phyloP scores from a whole-genome alignment of 1,140 invertebrate species.

The Diorhabda sublineata region DNA sequence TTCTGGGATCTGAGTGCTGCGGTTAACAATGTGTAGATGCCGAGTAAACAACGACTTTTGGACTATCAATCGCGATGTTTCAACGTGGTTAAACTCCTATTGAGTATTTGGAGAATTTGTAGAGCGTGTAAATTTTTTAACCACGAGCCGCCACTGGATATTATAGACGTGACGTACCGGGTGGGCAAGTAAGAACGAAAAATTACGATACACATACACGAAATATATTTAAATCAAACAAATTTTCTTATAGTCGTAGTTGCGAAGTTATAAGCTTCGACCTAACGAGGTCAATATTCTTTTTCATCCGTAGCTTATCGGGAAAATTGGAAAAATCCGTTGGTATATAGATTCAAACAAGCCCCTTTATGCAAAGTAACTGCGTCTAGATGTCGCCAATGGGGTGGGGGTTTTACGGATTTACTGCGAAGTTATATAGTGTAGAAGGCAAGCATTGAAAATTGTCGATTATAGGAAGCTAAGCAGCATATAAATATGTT shows the following conservation, averaged over 20 bases:
- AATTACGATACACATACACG: too few species aligned
- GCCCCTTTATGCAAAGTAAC: slow-evolving; percentile 38
- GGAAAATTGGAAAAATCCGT: slow-evolving; percentile 37
- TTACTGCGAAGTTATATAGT: slow-evolving; percentile 35
- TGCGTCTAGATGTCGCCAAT: slow-evolving; percentile 41
- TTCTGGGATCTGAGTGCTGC: too few species aligned
- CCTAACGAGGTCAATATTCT: slow-evolving; percentile 2
- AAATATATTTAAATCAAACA: neutral
- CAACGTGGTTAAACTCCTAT: too few species aligned
- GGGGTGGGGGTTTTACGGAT: slow-evolving; percentile 32
- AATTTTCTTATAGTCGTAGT: neutral
- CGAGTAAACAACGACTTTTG: too few species aligned
- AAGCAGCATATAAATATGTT: slow-evolving; percentile 40
- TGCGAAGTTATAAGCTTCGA: neutral
- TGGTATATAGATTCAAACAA: slow-evolving; percentile 37
- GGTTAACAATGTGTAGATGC: too few species aligned
- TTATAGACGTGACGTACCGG: too few species aligned
- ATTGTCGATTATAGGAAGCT: slow-evolving; percentile 42
- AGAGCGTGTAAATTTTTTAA: too few species aligned
- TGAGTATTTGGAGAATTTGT: too few species aligned
- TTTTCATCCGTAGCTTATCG: slow-evolving; percentile 27
- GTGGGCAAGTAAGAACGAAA: too few species aligned
- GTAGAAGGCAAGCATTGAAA: slow-evolving; percentile 38
- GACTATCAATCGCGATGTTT: too few species aligned
- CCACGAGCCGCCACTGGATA: too few species aligned